Evolutionary conservation across 2,797 vertebrate genomes (phyloP), one percentile per base, ranked within the genome.

Genomic region (Fistularia tabacaria): DNA sequence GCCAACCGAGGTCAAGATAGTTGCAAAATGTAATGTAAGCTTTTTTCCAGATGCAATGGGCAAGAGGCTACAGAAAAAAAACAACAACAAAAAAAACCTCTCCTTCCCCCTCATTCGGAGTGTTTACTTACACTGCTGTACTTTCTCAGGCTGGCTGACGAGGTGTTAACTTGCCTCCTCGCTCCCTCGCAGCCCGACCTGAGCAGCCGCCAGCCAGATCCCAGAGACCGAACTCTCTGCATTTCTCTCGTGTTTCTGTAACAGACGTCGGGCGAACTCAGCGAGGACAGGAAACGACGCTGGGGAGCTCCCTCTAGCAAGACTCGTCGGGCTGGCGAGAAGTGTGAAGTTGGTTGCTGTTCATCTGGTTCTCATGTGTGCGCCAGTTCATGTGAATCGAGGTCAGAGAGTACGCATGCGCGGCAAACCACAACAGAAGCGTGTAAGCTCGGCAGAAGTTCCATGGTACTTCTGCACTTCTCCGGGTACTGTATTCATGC

Each of bases 81-180:
- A 25, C 25, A 25, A 25, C n/a, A n/a, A n/a, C n/a, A 25, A 3
- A 25, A 25, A 25, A 25, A 25, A 25, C 25, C 25, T 5, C n/a
- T n/a, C n/a, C n/a, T n/a, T n/a, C n/a, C n/a, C n/a, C n/a, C n/a
- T n/a, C n/a, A n/a, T n/a, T n/a, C n/a, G n/a, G n/a, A n/a, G 25
- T 5, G 25, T 25, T 25, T 25, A 90, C 90, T 91, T 79, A 92
- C 91, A 51, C 66, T 46, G 57, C 79, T 82, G 25, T 84, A 82
- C n/a, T 43, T 39, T 69, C 82, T 71, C 1, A 55, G 57, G 38
- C 38, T 3, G 43, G 54, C 49, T 1, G 45, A 1, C 25, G n/a
- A 59, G 10, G 36, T 59, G 51, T 57, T 54, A 0, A 57, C 60
- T 39, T 52, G 82, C 54, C 62, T 79, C 10, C 69, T 50, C 51